A percentile compares a stretch with the other conserved stretches of the same genome.
Conservation (phyloP, 2,888 invertebrate genomes). For the Caenorhabditis imperialis region DNA sequence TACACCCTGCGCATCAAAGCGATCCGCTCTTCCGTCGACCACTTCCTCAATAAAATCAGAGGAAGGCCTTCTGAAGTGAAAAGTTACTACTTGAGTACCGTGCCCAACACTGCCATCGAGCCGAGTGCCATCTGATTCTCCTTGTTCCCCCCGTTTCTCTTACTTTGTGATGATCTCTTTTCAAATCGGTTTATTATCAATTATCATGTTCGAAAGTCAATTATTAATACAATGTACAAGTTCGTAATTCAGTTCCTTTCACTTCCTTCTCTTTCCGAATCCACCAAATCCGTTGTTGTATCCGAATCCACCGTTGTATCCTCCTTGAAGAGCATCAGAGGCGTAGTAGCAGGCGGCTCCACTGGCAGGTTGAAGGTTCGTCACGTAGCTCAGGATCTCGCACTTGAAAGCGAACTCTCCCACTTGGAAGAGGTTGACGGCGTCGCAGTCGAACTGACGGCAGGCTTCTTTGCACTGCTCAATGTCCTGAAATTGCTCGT, state of each 20-base stretch:
- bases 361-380: conserved; percentile 51
- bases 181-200: not conserved
- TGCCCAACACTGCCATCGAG: conserved; percentile 30
- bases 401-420: conserved; percentile 73
- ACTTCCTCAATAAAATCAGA: conserved; percentile 46
- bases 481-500: conserved; percentile 69
- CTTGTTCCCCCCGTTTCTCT: not conserved
- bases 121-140: conserved; percentile 41
- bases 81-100: conserved; percentile 26
- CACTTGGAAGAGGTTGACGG: conserved; percentile 76
- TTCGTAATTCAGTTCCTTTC: not conserved
- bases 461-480: conserved; percentile 77
- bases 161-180: conserved; percentile 21
- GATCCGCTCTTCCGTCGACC: conserved; percentile 68
- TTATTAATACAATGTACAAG: too few species aligned
- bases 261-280: conserved; percentile 46
- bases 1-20: conserved; percentile 76
- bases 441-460: conserved; percentile 73
- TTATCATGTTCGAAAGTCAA: too few species aligned
- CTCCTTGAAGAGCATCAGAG: conserved; percentile 44
- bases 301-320: conserved; percentile 51
- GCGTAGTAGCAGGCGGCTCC: conserved; percentile 76
- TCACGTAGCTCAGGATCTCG: conserved; percentile 56
- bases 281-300: conserved; percentile 27
- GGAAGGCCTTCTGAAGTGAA: conserved; percentile 36